phyloP scores from a whole-genome alignment of 2,113 vertebrate genomes.

The Charadrius vociferus region DNA sequence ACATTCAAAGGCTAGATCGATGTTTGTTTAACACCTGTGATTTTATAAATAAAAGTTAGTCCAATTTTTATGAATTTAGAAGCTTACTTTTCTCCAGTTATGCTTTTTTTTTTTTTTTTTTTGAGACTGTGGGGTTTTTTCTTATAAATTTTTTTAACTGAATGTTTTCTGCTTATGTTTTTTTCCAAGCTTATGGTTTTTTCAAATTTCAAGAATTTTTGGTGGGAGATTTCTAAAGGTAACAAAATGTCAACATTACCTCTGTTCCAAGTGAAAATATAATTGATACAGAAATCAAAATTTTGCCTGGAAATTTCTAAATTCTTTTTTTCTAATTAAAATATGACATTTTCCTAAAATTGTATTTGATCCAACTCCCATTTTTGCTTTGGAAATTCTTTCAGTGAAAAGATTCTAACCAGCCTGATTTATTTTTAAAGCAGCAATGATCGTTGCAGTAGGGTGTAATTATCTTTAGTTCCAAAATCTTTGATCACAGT shows the following conservation, averaged over 20 bases:
- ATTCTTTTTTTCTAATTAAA: neutral
- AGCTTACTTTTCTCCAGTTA: neutral
- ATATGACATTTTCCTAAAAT: neutral
- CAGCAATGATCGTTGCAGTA: neutral
- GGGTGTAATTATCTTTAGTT: constrained; percentile 47
- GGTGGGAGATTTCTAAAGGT: neutral
- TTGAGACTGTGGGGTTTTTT: neutral
- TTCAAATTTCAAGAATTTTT: no score
- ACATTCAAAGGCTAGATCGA: neutral
- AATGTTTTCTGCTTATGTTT: neutral
- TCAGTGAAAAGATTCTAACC: constrained; percentile 1
- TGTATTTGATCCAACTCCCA: neutral
- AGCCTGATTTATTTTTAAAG: constrained; percentile 48
- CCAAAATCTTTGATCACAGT: constrained; percentile 57
- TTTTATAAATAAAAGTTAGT: neutral
- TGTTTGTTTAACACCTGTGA: neutral
- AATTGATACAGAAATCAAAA: neutral
- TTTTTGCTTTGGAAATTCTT: constrained; percentile 8
- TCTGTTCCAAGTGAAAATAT: neutral
- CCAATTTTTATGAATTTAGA: neutral
- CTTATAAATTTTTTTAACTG: neutral
- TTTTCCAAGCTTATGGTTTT: no score
- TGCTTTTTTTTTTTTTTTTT: neutral
- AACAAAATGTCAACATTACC: neutral
- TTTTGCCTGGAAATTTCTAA: neutral